Evolutionary conservation across 2,888 invertebrate species (phyloP).

Genomic region (Chrysolina haemoptera): DNA sequence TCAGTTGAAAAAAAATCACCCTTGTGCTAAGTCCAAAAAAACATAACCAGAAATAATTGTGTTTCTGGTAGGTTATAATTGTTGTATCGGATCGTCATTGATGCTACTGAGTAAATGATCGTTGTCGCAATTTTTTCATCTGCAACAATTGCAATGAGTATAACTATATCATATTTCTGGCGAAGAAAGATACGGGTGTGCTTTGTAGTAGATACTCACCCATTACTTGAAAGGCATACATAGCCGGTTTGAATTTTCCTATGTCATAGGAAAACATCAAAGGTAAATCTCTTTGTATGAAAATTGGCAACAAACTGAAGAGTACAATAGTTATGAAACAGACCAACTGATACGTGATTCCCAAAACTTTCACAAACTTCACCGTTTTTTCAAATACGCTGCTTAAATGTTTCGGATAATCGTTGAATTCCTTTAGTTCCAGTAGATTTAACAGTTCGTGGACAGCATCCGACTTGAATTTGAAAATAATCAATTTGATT

Average conservation of each 20-base stretch:
- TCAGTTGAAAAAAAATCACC: too few species aligned
- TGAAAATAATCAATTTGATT: constrained; percentile 30
- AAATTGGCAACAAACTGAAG: constrained; percentile 29
- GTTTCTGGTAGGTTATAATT: too few species aligned
- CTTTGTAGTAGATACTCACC: not conserved
- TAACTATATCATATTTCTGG: not conserved
- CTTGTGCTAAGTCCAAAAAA: too few species aligned
- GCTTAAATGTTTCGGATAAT: constrained; percentile 18
- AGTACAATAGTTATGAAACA: constrained; percentile 23
- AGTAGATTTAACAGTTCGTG: not conserved
- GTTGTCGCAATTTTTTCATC: too few species aligned
- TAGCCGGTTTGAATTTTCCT: constrained; percentile 28
- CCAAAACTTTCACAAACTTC: constrained; percentile 17
- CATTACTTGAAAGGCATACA: constrained; percentile 28
- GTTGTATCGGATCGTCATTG: too few species aligned
- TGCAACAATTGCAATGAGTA: too few species aligned
- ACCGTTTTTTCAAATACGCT: not conserved
- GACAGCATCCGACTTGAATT: not conserved
- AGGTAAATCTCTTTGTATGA: constrained; percentile 24
- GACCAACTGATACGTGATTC: constrained; percentile 17
- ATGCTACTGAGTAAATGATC: too few species aligned
- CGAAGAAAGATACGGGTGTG: not conserved
- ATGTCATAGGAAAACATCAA: constrained; percentile 37
- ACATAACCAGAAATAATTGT: too few species aligned
- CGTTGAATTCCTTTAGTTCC: constrained; percentile 27